A percentile compares a stretch with the other conserved stretches of the same genome.
phyloP scores from a whole-genome alignment of 2,113 vertebrate species.

The Irena cyanogastra region DNA sequence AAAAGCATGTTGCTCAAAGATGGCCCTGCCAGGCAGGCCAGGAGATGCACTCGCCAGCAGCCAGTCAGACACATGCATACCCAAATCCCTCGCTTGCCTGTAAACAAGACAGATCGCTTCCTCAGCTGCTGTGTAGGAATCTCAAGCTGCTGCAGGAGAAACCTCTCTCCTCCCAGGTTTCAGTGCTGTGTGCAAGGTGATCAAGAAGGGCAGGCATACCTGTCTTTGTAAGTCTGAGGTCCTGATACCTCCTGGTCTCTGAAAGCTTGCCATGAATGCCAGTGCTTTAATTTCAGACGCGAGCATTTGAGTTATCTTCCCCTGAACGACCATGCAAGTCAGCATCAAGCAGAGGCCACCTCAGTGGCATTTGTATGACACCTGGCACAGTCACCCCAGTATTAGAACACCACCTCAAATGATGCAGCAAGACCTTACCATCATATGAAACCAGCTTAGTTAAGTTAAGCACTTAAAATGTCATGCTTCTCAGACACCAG shows the following conservation, averaged over 20 bases:
- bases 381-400: neutral
- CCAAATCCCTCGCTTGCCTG: neutral
- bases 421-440: neutral
- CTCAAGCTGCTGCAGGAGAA: neutral
- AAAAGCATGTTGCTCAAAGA: slow-evolving; percentile 19
- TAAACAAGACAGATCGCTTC: neutral
- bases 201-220: neutral
- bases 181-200: neutral
- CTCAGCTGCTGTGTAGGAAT: neutral
- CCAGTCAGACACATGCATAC: neutral
- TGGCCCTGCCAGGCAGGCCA: neutral
- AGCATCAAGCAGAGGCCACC: neutral
- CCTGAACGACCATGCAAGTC: neutral
- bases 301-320: neutral
- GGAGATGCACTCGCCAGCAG: neutral
- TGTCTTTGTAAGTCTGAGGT: neutral
- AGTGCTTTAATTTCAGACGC: neutral
- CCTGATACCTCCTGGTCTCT: neutral
- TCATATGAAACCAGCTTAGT: neutral
- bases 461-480: neutral
- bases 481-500: neutral
- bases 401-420: neutral
- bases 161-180: neutral
- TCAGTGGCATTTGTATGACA: neutral
- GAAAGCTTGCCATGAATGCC: neutral